Evolutionary conservation across 2,888 invertebrate genomes (phyloP).

Genomic region (Stenichneumon culpator): DNA sequence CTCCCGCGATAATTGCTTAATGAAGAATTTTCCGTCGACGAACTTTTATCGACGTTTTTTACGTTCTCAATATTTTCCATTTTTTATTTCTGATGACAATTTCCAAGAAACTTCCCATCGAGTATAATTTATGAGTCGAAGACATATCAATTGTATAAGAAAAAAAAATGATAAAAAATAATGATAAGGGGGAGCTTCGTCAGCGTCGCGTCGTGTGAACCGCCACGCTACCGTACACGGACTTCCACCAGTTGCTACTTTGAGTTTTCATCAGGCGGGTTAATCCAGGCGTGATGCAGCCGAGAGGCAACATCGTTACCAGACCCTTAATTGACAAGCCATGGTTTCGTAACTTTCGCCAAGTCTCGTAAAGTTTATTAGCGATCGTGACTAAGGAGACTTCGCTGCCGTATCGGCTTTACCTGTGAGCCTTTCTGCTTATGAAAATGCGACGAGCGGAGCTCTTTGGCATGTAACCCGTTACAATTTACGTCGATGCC

Average conservation of each 20-base stretch:
- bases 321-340: conserved; percentile 76
- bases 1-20: too few species aligned
- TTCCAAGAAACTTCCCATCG: neutral
- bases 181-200: neutral
- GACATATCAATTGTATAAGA: neutral
- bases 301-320: conserved; percentile 65
- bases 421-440: conserved; percentile 12
- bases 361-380: conserved; percentile 66
- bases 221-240: neutral
- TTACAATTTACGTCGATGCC: neutral
- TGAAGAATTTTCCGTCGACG: neutral
- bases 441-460: neutral
- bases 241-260: conserved; percentile 48
- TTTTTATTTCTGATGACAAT: neutral
- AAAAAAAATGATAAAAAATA: too few species aligned
- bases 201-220: neutral
- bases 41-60: neutral
- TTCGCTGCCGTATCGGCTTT: conserved; percentile 19
- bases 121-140: neutral
- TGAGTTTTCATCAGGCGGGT: conserved; percentile 54
- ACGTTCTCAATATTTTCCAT: neutral
- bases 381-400: conserved; percentile 44
- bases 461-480: conserved; percentile 6
- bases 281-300: conserved; percentile 57
- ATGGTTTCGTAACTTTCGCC: conserved; percentile 71